Percentiles rank a stretch among this genome's conserved stretches.
Evolutionary conservation across 1,140 invertebrate genomes (phyloP).

Genomic region (Globodera ellingtonae): DNA sequence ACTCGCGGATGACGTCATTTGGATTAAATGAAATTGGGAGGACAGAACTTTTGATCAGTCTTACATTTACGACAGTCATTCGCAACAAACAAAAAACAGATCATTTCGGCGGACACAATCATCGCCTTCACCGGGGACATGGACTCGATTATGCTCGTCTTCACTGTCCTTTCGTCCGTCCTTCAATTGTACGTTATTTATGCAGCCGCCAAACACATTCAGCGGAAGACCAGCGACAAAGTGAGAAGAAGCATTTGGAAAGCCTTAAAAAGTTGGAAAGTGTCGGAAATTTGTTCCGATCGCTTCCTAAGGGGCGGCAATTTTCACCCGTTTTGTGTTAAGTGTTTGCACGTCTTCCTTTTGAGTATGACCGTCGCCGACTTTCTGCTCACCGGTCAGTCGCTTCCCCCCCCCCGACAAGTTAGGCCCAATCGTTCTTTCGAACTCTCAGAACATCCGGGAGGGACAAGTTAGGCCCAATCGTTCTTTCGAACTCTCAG

Average conservation of each 20-base stretch:
- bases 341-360: constrained; percentile 51
- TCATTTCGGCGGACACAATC: constrained; percentile 43
- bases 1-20: no score
- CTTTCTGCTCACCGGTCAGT: constrained; percentile 53
- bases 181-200: constrained; percentile 49
- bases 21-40: background rate
- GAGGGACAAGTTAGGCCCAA: background rate
- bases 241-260: background rate
- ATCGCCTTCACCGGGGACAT: constrained; percentile 44
- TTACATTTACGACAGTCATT: background rate
- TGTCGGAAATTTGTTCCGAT: background rate
- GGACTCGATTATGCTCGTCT: constrained; percentile 41
- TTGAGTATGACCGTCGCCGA: constrained; percentile 57
- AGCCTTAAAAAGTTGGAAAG: no score
- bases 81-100: constrained; percentile 38
- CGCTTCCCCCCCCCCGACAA: background rate
- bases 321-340: background rate
- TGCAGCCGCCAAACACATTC: constrained; percentile 44
- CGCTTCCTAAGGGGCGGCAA: no score
- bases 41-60: background rate
- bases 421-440: background rate
- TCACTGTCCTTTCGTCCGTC: constrained; percentile 47
- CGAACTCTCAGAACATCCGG: background rate
- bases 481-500: background rate
- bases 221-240: constrained; percentile 42